Percentiles rank a stretch among this genome's conserved stretches.
phyloP scores from a whole-genome alignment of 37 sponge, comb jelly and placozoan species.

The Petrosia ficiformis region DNA sequence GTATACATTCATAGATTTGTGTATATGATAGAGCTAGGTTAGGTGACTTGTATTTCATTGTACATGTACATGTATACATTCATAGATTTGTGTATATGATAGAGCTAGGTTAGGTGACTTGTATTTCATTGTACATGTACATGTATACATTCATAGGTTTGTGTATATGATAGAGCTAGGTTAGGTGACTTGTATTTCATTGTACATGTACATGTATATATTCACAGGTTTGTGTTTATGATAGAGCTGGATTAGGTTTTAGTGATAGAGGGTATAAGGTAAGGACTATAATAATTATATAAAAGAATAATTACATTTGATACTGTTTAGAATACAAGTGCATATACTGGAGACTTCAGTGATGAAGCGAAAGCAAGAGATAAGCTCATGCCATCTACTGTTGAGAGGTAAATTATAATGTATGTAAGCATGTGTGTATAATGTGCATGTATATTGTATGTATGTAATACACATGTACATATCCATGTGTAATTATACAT shows the following conservation, averaged over 20 bases:
- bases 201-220: background rate
- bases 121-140: too few relatives aligned
- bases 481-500: too few relatives aligned
- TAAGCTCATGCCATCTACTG: conserved; percentile 14
- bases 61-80: too few relatives aligned
- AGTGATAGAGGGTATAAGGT: conserved; percentile 63
- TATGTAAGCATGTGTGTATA: too few relatives aligned
- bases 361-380: conserved; percentile 40
- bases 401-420: conserved; percentile 9
- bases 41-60: too few relatives aligned
- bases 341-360: conserved; percentile 35
- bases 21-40: conserved; percentile 60
- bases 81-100: conserved; percentile 61
- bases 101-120: conserved; percentile 56
- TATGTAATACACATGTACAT: too few relatives aligned
- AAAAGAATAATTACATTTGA: background rate
- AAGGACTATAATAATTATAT: background rate
- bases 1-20: conserved; percentile 57
- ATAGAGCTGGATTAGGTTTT: conserved; percentile 67
- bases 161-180: conserved; percentile 63
- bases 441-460: too few relatives aligned
- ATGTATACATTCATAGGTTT: conserved; percentile 28
- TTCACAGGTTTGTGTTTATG: conserved; percentile 60
- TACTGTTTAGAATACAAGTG: conserved; percentile 46
- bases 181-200: too few relatives aligned